Evolutionary conservation across 1,140 invertebrate species (phyloP).

Genomic region (Mya arenaria): DNA sequence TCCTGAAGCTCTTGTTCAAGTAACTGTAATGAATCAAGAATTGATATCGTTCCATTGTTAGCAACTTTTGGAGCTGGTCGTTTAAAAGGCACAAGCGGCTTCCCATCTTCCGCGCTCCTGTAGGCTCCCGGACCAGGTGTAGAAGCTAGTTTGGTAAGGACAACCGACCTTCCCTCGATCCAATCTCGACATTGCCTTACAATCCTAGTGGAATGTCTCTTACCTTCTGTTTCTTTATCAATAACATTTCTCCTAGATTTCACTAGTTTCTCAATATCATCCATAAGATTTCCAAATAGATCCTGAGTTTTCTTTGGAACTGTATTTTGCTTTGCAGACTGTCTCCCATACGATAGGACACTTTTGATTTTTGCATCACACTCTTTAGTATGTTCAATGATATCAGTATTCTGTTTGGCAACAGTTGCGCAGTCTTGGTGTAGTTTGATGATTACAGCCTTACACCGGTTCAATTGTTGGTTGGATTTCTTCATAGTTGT

Average conservation of each 20-base stretch:
- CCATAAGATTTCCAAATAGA: slow-evolving; percentile 50
- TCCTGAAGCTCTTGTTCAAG: slow-evolving; percentile 47
- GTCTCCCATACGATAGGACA: slow-evolving; percentile 32
- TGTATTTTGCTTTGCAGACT: slow-evolving; percentile 37
- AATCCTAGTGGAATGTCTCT: slow-evolving; percentile 48
- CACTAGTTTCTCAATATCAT: slow-evolving; percentile 54
- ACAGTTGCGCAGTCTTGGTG: slow-evolving; percentile 51
- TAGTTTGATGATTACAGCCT: slow-evolving; percentile 42
- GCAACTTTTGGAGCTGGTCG: slow-evolving; percentile 21
- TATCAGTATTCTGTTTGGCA: slow-evolving; percentile 48
- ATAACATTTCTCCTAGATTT: slow-evolving; percentile 43
- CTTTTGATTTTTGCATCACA: slow-evolving; percentile 52
- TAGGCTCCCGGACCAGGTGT: background rate
- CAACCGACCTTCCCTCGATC: slow-evolving; percentile 27
- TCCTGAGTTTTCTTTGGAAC: slow-evolving; percentile 51
- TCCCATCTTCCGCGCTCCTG: background rate
- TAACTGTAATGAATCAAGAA: slow-evolving; percentile 41
- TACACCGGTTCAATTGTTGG: slow-evolving; percentile 31
- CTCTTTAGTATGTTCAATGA: slow-evolving; percentile 48
- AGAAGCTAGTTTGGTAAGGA: slow-evolving; percentile 30
- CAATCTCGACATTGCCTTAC: slow-evolving; percentile 52
- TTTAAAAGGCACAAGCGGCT: background rate
- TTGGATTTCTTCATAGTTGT: slow-evolving; percentile 18
- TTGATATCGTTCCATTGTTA: slow-evolving; percentile 53
- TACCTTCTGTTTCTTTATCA: slow-evolving; percentile 48